These are phyloP conservation scores for Eledona agricola DNA, from an alignment of 2,888 invertebrate species.

Conservation along the genomic window DNA sequence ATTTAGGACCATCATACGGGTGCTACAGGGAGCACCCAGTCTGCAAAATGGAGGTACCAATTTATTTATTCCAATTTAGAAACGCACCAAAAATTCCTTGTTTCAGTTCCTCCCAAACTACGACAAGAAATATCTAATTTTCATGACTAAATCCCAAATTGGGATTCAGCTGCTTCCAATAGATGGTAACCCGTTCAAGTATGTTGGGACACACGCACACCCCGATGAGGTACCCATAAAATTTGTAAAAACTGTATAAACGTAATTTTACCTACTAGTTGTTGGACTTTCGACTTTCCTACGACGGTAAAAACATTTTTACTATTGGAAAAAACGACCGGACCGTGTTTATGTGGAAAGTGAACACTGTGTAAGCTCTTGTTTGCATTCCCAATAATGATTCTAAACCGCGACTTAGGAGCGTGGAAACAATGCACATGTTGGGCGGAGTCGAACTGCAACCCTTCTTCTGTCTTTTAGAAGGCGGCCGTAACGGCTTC, in stretches of 20 bases:
- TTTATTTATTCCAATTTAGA: neutral
- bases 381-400: slow-evolving; percentile 2
- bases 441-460: slow-evolving; percentile 68
- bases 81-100: slow-evolving; percentile 11
- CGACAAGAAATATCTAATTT: slow-evolving; percentile 67
- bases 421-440: slow-evolving; percentile 63
- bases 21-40: slow-evolving; percentile 65
- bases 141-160: slow-evolving; percentile 70
- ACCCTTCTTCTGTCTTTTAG: slow-evolving; percentile 77
- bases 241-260: no score
- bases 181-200: slow-evolving; percentile 79
- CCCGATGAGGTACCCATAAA: slow-evolving; percentile 73
- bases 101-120: slow-evolving; percentile 58
- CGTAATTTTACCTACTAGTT: slow-evolving; percentile 51
- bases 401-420: slow-evolving; percentile 35
- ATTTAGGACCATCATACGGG: slow-evolving; percentile 75
- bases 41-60: slow-evolving; percentile 61
- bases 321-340: slow-evolving; percentile 66
- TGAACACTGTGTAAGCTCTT: slow-evolving; percentile 63
- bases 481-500: slow-evolving; percentile 76
- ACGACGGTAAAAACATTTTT: slow-evolving; percentile 65
- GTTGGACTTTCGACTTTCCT: slow-evolving; percentile 58
- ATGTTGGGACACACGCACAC: slow-evolving; percentile 71
- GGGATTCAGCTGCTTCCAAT: slow-evolving; percentile 75
- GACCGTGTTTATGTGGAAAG: slow-evolving; percentile 68